phyloP scores from a whole-genome alignment of 2,797 vertebrate species.

The Poeciliopsis infans region DNA sequence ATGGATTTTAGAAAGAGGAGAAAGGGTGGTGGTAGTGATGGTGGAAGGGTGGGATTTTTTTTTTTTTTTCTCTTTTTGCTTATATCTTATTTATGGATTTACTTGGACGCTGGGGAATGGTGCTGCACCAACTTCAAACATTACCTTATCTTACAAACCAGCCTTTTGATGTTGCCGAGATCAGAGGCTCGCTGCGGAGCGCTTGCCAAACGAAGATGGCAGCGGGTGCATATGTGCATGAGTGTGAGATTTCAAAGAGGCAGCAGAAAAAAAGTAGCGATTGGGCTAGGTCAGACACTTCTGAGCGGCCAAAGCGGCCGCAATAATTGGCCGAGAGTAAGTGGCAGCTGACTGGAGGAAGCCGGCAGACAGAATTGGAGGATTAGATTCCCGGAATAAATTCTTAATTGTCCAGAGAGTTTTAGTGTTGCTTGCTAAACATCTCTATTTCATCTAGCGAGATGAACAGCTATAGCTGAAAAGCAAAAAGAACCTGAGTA shows the following conservation, averaged over 20 bases:
- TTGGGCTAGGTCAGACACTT: constrained; percentile 89
- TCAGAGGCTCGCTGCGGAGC: constrained; percentile 89
- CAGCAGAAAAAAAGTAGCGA: constrained; percentile 85
- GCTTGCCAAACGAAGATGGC: constrained; percentile 89
- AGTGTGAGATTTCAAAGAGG: constrained; percentile 90
- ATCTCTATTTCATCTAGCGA: constrained; percentile 37
- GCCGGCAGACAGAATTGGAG: constrained; percentile 61
- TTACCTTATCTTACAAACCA: constrained; percentile 98
- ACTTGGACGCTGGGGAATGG: constrained; percentile 92
- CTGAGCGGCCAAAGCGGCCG: constrained; percentile 84
- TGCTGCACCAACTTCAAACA: constrained; percentile 94
- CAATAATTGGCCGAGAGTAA: constrained; percentile 91
- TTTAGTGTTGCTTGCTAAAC: constrained; percentile 33
- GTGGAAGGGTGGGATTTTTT: constrained; percentile 45
- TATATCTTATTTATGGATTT: constrained; percentile 96
- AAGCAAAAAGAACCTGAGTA: constrained; percentile 20
- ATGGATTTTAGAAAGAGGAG: constrained; percentile 54
- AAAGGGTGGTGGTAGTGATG: constrained; percentile 30
- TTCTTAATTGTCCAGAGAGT: constrained; percentile 67
- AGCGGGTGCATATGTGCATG: constrained; percentile 78
- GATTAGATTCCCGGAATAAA: constrained; percentile 67
- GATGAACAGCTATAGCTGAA: background rate
- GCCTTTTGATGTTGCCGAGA: constrained; percentile 95
- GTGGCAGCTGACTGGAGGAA: constrained; percentile 86
- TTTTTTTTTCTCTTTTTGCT: constrained; percentile 77